These are phyloP conservation scores for Epistrophella euchroma DNA, from an alignment of 2,888 invertebrate genomes.

Conservation along the genomic window DNA sequence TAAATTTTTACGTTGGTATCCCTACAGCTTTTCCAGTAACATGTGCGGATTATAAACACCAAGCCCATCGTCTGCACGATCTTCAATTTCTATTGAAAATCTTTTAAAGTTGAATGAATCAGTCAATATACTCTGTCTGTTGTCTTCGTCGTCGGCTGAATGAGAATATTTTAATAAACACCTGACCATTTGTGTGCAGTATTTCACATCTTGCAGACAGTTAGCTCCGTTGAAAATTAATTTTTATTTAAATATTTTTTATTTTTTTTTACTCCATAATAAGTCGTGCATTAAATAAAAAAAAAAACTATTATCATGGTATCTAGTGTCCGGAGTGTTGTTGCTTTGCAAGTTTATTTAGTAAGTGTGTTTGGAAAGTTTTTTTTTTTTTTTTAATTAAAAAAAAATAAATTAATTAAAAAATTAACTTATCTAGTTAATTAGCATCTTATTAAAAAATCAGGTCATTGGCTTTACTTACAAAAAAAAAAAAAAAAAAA, in stretches of 20 bases:
- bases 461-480: neutral
- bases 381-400: neutral
- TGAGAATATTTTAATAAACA: constrained; percentile 25
- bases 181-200: constrained; percentile 47
- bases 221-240: constrained; percentile 43
- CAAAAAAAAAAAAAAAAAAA: neutral
- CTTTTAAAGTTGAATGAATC: constrained; percentile 66
- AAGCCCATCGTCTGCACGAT: constrained; percentile 41
- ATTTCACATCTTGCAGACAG: constrained; percentile 53
- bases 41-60: constrained; percentile 44
- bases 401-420: neutral
- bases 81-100: constrained; percentile 24
- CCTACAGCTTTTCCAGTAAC: neutral
- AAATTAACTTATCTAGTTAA: neutral
- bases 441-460: constrained; percentile 8
- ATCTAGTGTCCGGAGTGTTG: constrained; percentile 54
- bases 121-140: constrained; percentile 52
- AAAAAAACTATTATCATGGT: constrained; percentile 56
- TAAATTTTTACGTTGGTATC: neutral
- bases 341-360: constrained; percentile 57
- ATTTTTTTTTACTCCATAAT: neutral
- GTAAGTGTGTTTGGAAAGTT: constrained; percentile 55
- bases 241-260: constrained; percentile 13
- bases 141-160: constrained; percentile 8
- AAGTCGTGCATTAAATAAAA: neutral